Evolutionary conservation across 1,140 invertebrate genomes (phyloP), one percentile per base, ranked within the genome.

Genomic region (Sipha flava): DNA sequence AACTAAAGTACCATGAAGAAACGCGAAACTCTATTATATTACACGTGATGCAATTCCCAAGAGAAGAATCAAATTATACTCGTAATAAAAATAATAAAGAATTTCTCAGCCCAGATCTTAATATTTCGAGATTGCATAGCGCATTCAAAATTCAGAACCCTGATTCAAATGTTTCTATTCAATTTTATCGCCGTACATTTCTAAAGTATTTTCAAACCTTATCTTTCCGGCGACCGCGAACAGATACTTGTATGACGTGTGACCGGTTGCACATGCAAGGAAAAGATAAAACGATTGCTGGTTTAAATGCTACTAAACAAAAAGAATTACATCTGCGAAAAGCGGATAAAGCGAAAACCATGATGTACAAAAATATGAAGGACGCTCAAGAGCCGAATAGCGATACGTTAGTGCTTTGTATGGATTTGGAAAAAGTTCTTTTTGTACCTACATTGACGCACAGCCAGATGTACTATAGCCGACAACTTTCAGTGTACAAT

Each of bases 341-440:
- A 66, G 12, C 62, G 3, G 16, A 40, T 1, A 62, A 37, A 37
- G 59, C 29, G 3, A 62, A 31, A 31, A 26, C 1, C 3, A 2
- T 16, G 1, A 66, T 66, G 23, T 34, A 40, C 16, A 31, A 66
- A 16, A 34, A 66, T 34, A 66, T 21, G 34, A 34, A 31, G 16
- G 29, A 34, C 3, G 29, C 34, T 66, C 62, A 66, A 21, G 47
- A 52, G 14, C 29, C 29, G 3, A 12, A 16, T 31, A 34, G 59
- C 26, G 6, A 18, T 31, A 64, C 9, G n/a, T 52, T 52, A 52
- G 47, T 52, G 6, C 47, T 52, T 52, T 52, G 1, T 21, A 79
- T 82, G 23, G 81, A 83, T 82, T 80, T 83, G 21, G 73, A 81
- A 81, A 66, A 82, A 73, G 82, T 83, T 10, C 57, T 83, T 10